Evolutionary conservation across 2,113 vertebrate genomes (phyloP), one percentile per base, ranked within the genome.

Genomic region (Seriola rivoliana): DNA sequence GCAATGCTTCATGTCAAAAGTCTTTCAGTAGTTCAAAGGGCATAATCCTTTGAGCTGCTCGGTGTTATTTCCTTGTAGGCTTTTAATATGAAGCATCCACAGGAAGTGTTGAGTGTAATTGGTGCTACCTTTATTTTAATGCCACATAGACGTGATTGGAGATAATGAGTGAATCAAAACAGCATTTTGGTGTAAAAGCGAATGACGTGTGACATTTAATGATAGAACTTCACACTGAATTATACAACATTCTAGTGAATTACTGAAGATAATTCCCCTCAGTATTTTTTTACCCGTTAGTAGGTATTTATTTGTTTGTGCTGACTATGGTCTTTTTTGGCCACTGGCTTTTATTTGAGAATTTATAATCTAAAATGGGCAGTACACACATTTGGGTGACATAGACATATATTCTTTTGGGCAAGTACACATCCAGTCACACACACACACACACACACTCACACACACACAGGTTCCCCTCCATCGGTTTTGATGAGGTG

Each of bases 401-500:
- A 42, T 4, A 63, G 46, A 32, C n/a, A 25, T 16, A 64, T 8
- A 46, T 13, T 54, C 48, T 59, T 40, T 44, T 25, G 23, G 32
- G 21, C 46, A 48, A 57, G 42, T 44, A 42, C 59, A 57, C 11
- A 13, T 44, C 12, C 19, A 7, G 25, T 38, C 17, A 46, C 52
- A 48, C 9, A n/a, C 36, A 60, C 55, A 62, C 71, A 38, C 1
- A 23, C 64, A 46, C 8, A 40, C 8, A 32, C 40, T 23, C 50
- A 52, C 71, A 69, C 52, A 72, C 75, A 17, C 25, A 19, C 68
- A 55, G 48, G 71, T 71, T 78, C 71, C 75, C 68, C 79, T 77
- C 77, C 32, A 54, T 75, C 75, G 40, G 63, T 29, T 83, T 71
- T 85, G 85, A 91, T 91, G 89, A 89, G 84, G 81, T 73, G 85